Evolutionary conservation across 92 coral and sea anemone genomes (phyloP), one percentile per base, ranked within the genome.

Genomic region (Bergia puertoricense): DNA sequence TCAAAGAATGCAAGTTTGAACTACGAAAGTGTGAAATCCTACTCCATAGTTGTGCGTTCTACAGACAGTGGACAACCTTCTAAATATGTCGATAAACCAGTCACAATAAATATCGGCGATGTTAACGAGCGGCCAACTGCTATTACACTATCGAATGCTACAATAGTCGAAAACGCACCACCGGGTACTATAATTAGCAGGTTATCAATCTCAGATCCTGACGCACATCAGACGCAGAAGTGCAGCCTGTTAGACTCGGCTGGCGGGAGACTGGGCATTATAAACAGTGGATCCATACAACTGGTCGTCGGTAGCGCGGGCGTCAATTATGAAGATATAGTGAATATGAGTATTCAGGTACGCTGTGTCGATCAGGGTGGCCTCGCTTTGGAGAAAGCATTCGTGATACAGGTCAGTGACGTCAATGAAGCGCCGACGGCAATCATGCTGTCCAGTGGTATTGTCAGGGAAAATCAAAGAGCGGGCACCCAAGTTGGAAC

Each of bases 391-490:
- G 90, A 85, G 51, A 79, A 92, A 54, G 18, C 90, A 2, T 95
- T 95, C 71, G 89, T 50, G 6, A 89, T 97, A 46, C 74, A 48
- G 20, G 85, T 97, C 68, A 84, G 68, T 81, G 95, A 97, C 81
- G 91, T 97, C 1, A 97, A 97, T 46, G 99, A 97, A 68, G 93
- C 93, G 36, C 99, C 99, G 5, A 92, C 96, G 5, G 82, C 86
- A 13, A 83, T 97, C 22, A 59, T 73, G 9, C 87, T 97, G 20
- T 91, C 96, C 54, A 93, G 92, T 83, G 67, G 85, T 13, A 86
- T 48, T 36, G 87, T 96, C 1, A 88, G 75, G 40, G 99, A 96
- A 89, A 96, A 95, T 85, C 87, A 74, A 77, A 69, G 44, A 37
- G 73, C 90, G 23, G 91, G 86, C 30, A 88, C 93, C 8, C 48